These are phyloP conservation scores for Varanus komodoensis DNA, from an alignment of 2,113 vertebrate species.

Conservation along the genomic window DNA sequence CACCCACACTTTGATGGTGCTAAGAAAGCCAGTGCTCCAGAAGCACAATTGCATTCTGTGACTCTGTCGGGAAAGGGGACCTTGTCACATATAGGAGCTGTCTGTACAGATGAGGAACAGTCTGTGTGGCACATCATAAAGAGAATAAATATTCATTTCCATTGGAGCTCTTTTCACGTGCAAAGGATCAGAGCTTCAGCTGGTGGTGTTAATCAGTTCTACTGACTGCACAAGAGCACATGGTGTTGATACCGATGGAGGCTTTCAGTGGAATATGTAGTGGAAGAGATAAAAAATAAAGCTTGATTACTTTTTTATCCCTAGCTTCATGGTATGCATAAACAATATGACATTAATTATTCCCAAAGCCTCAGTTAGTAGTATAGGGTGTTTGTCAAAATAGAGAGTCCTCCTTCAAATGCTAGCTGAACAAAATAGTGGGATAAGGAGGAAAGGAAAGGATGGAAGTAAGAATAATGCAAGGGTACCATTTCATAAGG, in stretches of 20 bases:
- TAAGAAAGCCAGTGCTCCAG: not conserved
- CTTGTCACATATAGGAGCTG: not conserved
- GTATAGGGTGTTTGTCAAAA: not conserved
- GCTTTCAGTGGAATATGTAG: not conserved
- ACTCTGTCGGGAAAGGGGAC: not conserved
- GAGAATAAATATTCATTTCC: not conserved
- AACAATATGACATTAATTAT: not conserved
- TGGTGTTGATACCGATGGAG: not conserved
- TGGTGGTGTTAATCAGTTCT: not conserved
- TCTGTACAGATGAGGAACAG: not conserved
- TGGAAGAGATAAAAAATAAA: conserved; percentile 2
- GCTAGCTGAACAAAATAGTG: not conserved
- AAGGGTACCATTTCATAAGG: not conserved
- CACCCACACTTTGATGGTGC: not conserved
- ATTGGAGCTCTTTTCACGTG: not conserved
- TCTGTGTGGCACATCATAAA: not conserved
- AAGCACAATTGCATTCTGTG: not conserved
- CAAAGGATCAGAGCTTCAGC: not conserved
- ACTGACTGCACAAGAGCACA: not conserved
- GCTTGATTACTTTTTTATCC: conserved; percentile 1
- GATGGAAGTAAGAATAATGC: not conserved
- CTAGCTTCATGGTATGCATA: not conserved
- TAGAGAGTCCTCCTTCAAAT: not conserved
- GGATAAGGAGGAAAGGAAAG: not conserved
- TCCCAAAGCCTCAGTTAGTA: not conserved